Evolutionary conservation across 2,888 invertebrate genomes (phyloP).

Genomic region (Aplocera efformata): DNA sequence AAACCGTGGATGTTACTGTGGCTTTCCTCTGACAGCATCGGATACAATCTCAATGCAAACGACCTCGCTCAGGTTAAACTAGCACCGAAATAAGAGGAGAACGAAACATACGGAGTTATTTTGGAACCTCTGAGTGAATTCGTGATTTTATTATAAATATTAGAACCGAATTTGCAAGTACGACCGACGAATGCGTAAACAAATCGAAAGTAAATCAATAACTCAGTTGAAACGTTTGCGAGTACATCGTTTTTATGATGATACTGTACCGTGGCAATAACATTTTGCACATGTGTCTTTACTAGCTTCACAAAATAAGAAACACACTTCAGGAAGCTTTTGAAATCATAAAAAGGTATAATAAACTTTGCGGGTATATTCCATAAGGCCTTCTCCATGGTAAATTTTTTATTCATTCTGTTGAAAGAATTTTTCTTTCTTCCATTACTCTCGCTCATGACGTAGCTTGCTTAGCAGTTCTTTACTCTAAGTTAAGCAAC

Average conservation of each 20-base stretch:
- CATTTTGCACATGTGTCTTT: slow-evolving; percentile 45
- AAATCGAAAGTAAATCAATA: slow-evolving; percentile 69
- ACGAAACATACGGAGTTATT: slow-evolving; percentile 36
- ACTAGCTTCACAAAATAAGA: not conserved
- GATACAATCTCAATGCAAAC: not conserved
- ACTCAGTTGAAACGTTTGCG: slow-evolving; percentile 41
- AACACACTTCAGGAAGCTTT: too few relatives aligned
- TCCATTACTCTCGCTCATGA: too few relatives aligned
- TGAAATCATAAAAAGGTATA: too few relatives aligned
- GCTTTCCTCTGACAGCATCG: not conserved
- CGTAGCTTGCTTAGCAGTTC: too few relatives aligned
- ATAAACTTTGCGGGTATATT: too few relatives aligned
- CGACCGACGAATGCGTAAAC: slow-evolving; percentile 65
- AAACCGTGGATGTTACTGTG: too few relatives aligned
- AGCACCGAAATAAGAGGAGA: slow-evolving; percentile 25
- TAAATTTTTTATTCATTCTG: too few relatives aligned
- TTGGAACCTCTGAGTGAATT: slow-evolving; percentile 43
- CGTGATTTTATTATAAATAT: slow-evolving; percentile 53
- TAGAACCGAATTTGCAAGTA: slow-evolving; percentile 55
- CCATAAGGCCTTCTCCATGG: too few relatives aligned
- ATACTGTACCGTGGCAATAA: slow-evolving; percentile 52
- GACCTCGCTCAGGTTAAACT: slow-evolving; percentile 25
- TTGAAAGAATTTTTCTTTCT: too few relatives aligned
- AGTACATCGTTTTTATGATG: slow-evolving; percentile 64
- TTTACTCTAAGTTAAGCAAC: too few relatives aligned